Conservation (phyloP, 2,888 invertebrate genomes). For the Liodrosophila aerea region DNA sequence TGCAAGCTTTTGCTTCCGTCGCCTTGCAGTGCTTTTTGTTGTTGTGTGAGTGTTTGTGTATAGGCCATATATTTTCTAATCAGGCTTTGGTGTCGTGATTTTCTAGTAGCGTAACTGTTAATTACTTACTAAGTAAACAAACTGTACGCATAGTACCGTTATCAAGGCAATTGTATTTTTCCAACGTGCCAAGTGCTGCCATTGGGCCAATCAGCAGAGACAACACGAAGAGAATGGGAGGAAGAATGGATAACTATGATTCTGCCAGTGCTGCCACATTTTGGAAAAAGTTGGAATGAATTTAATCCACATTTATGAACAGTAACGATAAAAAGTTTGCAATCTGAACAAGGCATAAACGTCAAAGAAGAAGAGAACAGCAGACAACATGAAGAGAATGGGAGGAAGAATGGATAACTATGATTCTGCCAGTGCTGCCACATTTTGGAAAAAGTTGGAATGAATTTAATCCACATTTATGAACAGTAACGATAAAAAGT, state of each 20-base stretch:
- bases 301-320: too few species aligned
- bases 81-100: conserved; percentile 61
- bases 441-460: too few species aligned
- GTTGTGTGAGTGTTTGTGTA: neutral
- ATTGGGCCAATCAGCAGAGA: conserved; percentile 4
- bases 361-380: too few species aligned
- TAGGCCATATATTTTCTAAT: conserved; percentile 40
- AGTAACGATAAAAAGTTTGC: too few species aligned
- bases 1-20: conserved; percentile 5
- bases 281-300: too few species aligned
- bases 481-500: too few species aligned
- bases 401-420: neutral
- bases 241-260: neutral
- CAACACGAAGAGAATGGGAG: conserved; percentile 3
- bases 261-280: neutral
- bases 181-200: conserved; percentile 34
- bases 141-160: conserved; percentile 65
- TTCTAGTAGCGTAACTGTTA: conserved; percentile 45
- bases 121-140: conserved; percentile 36
- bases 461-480: too few species aligned
- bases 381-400: conserved; percentile 1
- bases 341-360: too few species aligned
- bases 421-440: neutral
- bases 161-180: conserved; percentile 53
- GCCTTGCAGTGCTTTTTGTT: conserved; percentile 9